Base-by-base conservation (phyloP, 2,888 invertebrate species). In the Griposia aprilina region DNA sequence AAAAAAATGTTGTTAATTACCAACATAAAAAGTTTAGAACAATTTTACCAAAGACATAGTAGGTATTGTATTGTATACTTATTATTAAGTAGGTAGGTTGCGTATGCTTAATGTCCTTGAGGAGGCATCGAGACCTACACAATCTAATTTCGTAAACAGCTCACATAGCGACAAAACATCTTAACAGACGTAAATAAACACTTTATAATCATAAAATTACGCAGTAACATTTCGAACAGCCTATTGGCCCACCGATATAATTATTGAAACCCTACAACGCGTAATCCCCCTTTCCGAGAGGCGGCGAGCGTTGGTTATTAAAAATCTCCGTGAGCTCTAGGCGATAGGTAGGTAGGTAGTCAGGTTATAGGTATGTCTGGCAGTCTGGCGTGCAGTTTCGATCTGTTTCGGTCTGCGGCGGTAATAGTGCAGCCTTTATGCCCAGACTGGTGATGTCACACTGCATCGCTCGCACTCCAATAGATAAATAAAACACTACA, bases 351-450 rank as follows among this genome's bases (percentile, higher is more conserved):
- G 71, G 70, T 78, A 76, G 11, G 30, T 76, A 69, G 52, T 20
- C n/a, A 70, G 74, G 45, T 67, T 88, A 83, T 90, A 86, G 80
- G 55, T 89, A 81, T 84, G 87, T 89, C 67, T 88, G 88, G 45
- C 66, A 78, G 91, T 93, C 93, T 93, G 93, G 93, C 91, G 80
- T 91, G 93, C 93, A 92, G 91, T 91, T 93, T 93, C 93, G 93
- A 93, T 93, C 93, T 90, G 93, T 91, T 88, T 91, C 89, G 89
- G 92, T 91, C 91, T 92, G 89, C 77, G 85, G 87, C 90, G 74
- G 90, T 83, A 89, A 88, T 89, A 89, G 87, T 87, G 86, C 86
- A 86, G 76, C 76, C 77, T 90, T 87, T 83, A 88, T 85, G 81
- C 65, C 81, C 72, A 85, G 78, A 76, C 83, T 73, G 50, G 74